phyloP scores from a whole-genome alignment of 1,140 invertebrate species.

The Drosophila ananassae region DNA sequence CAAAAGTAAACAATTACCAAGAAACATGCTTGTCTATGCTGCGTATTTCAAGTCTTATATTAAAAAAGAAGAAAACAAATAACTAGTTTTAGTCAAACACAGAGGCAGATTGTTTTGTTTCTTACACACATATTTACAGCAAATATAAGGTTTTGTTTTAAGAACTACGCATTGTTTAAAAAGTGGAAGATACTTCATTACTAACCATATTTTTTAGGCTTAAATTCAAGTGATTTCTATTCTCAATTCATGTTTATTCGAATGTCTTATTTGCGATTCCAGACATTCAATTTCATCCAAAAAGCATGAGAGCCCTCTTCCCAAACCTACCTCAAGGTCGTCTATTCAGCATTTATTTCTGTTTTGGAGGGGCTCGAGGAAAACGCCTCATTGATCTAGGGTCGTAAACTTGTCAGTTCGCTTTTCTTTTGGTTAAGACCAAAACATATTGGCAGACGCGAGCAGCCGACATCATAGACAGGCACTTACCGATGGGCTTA shows the following conservation, averaged over 20 bases:
- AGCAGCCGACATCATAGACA: slow-evolving; percentile 54
- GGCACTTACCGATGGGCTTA: slow-evolving; percentile 29
- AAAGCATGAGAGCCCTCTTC: neutral
- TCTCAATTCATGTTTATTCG: neutral
- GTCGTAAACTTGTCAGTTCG: slow-evolving; percentile 64
- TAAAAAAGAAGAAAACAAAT: neutral
- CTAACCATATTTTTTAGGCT: too few relatives aligned
- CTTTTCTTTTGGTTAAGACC: slow-evolving; percentile 40
- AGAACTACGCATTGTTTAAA: too few relatives aligned
- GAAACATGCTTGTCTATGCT: neutral
- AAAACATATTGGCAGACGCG: slow-evolving; percentile 58
- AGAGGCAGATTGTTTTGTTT: neutral
- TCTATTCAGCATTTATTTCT: slow-evolving; percentile 3
- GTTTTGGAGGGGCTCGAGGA: neutral
- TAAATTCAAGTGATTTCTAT: neutral
- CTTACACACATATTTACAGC: neutral
- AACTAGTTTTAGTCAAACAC: neutral
- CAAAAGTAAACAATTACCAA: neutral
- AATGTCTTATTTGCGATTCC: neutral
- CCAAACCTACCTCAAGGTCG: slow-evolving; percentile 15
- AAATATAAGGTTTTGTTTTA: too few relatives aligned
- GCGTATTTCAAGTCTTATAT: neutral
- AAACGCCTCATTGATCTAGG: slow-evolving; percentile 57
- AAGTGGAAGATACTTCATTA: too few relatives aligned
- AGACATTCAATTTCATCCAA: neutral